Evolutionary conservation across 92 coral and sea anemone species (phyloP).

Genomic region (Paragorgia papillata): DNA sequence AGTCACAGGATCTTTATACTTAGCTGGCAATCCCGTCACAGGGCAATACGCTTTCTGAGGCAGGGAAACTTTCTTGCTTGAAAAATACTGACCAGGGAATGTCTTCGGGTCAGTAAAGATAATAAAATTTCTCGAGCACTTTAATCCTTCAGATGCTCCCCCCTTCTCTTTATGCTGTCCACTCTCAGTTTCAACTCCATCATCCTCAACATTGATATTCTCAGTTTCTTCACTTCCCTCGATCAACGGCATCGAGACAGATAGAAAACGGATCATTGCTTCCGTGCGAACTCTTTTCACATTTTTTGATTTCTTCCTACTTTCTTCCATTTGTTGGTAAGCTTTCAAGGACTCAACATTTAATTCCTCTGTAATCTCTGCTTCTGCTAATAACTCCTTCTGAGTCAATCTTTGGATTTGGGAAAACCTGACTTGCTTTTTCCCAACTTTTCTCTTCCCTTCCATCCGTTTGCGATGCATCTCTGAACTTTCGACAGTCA

Average conservation of each 20-base stretch:
- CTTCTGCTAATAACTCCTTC: conserved; percentile 91
- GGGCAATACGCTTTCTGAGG: conserved; percentile 92
- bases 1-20: conserved; percentile 84
- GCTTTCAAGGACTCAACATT: conserved; percentile 86
- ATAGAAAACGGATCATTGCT: conserved; percentile 81
- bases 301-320: conserved; percentile 85
- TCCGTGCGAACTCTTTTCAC: conserved; percentile 82
- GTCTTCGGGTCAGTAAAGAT: conserved; percentile 93
- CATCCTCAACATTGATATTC: conserved; percentile 76
- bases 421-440: conserved; percentile 38
- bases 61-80: conserved; percentile 68
- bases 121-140: conserved; percentile 86
- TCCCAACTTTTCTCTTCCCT: conserved; percentile 21
- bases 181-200: conserved; percentile 49
- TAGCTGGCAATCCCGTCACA: conserved; percentile 85
- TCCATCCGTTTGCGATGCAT: conserved; percentile 36
- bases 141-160: conserved; percentile 45
- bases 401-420: conserved; percentile 85
- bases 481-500: conserved; percentile 83
- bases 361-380: conserved; percentile 86
- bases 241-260: conserved; percentile 91
- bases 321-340: conserved; percentile 87
- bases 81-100: conserved; percentile 87
- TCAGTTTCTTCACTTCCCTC: conserved; percentile 74
- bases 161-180: conserved; percentile 56